These are phyloP conservation scores for Ammospiza caudacuta DNA, from an alignment of 2,113 vertebrate genomes.

Conservation along the genomic window DNA sequence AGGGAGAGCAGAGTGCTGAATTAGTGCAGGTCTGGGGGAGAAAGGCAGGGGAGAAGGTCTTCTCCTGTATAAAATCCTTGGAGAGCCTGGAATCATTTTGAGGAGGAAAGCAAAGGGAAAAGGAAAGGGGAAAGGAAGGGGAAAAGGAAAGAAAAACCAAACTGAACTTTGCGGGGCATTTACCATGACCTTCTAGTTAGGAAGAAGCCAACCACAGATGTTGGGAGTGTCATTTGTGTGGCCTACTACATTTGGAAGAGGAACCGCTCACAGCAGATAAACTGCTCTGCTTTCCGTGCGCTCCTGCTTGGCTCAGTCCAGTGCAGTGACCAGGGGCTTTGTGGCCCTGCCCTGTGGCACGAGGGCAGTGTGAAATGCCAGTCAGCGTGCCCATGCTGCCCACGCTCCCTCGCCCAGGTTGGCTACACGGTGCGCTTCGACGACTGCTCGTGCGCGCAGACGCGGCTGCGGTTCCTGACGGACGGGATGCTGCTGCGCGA, in stretches of 20 bases:
- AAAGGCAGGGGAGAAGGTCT: not conserved
- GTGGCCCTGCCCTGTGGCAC: not conserved
- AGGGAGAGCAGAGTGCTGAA: not conserved
- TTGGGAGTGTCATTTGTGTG: not conserved
- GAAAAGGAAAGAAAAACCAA: not conserved
- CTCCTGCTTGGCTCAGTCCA: not conserved
- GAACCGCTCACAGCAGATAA: not conserved
- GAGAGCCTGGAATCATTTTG: not conserved
- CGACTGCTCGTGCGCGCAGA: slow-evolving; percentile 87
- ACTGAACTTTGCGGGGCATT: not conserved
- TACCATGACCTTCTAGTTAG: not conserved
- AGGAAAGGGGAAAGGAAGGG: not conserved
- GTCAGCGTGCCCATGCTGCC: not conserved
- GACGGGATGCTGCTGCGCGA: slow-evolving; percentile 96
- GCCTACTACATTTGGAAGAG: not conserved
- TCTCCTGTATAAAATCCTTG: accelerated
- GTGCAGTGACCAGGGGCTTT: not conserved
- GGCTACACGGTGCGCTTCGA: slow-evolving; percentile 96
- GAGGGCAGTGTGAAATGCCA: not conserved
- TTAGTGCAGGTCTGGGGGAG: not conserved
- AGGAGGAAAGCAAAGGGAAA: not conserved
- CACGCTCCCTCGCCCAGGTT: slow-evolving; percentile 70
- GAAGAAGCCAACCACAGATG: not conserved
- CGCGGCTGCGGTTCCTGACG: slow-evolving; percentile 91
- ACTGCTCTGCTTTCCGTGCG: not conserved